Conservation (phyloP, 2,888 invertebrate species). For the Pristionchus entomophagus region DNA sequence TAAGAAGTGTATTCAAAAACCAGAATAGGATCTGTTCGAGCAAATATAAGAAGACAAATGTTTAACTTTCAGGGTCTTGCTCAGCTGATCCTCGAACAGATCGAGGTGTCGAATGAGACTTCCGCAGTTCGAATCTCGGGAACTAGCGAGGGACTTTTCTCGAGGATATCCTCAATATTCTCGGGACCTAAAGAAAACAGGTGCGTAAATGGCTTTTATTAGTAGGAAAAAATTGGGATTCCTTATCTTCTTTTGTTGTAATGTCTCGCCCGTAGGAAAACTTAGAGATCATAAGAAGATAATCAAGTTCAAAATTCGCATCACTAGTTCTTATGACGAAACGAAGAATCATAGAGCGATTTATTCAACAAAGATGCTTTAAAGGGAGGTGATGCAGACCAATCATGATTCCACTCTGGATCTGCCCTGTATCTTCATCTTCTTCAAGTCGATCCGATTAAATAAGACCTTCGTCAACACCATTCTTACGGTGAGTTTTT, state of each 20-base stretch:
- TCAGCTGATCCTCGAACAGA: slow-evolving; percentile 44
- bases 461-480: slow-evolving; percentile 43
- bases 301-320: background rate
- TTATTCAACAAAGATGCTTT: background rate
- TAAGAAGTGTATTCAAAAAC: too few species aligned
- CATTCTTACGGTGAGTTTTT: background rate
- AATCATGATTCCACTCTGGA: background rate
- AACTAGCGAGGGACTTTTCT: background rate
- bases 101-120: slow-evolving; percentile 31
- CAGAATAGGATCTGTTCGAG: too few species aligned
- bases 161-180: slow-evolving; percentile 30
- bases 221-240: too few species aligned
- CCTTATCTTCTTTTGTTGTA: too few species aligned
- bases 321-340: too few species aligned
- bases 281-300: background rate
- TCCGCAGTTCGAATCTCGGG: background rate
- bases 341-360: too few species aligned
- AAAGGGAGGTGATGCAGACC: background rate
- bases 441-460: slow-evolving; percentile 42
- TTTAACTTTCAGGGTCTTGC: slow-evolving; percentile 13
- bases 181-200: background rate
- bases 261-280: too few species aligned
- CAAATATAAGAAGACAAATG: background rate
- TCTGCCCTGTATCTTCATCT: slow-evolving; percentile 23
- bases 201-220: too few species aligned